phyloP scores from a whole-genome alignment of 2,797 vertebrate genomes.

The Tragelaphus oryx region DNA sequence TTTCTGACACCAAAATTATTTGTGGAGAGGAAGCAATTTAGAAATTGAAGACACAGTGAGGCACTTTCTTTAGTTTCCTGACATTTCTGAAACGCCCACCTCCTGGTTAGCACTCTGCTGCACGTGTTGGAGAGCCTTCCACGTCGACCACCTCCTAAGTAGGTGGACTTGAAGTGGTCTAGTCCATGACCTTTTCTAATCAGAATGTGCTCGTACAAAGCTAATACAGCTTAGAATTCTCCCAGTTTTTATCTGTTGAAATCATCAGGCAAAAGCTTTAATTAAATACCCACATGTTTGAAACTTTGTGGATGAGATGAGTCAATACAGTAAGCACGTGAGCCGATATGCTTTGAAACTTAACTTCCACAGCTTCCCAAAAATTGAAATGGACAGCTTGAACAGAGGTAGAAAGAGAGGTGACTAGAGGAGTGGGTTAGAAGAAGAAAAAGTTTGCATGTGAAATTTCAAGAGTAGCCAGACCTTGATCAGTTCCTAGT shows the following conservation, averaged over 20 bases:
- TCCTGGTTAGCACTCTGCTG: neutral
- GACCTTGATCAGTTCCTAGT: neutral
- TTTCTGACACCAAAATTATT: constrained; percentile 18
- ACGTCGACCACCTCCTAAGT: neutral
- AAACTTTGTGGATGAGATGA: constrained; percentile 50
- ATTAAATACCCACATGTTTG: constrained; percentile 63
- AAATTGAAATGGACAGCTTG: constrained; percentile 7
- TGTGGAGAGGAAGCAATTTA: neutral
- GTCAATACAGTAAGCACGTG: constrained; percentile 36
- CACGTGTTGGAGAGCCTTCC: neutral
- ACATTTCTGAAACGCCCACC: neutral
- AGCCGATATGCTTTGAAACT: neutral
- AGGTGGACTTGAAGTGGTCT: neutral
- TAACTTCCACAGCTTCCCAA: neutral
- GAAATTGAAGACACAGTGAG: constrained; percentile 18
- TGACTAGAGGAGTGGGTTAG: neutral
- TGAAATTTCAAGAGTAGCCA: neutral
- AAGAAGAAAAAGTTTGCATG: neutral
- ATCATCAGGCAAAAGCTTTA: constrained; percentile 43
- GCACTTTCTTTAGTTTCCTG: neutral
- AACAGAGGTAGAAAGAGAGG: neutral
- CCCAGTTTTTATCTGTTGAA: constrained; percentile 57
- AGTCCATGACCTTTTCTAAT: constrained; percentile 28
- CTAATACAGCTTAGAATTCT: neutral
- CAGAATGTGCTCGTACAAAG: neutral